A percentile compares a stretch with the other conserved stretches of the same genome.
Conservation (phyloP, 2,797 vertebrate genomes). For the Valencia hispanica region DNA sequence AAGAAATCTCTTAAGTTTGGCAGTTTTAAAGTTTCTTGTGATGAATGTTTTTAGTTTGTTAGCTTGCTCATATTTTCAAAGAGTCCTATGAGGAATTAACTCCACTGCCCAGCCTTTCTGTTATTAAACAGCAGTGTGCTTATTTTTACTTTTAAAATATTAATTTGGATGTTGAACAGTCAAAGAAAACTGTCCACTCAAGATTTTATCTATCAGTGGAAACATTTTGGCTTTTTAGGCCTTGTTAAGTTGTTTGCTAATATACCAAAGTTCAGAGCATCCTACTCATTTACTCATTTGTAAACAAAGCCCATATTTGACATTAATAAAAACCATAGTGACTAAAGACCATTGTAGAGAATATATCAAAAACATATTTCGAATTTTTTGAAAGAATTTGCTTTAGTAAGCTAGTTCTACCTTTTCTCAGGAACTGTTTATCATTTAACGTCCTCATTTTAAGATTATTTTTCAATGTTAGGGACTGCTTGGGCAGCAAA, state of each 20-base stretch:
- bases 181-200: too few relatives aligned
- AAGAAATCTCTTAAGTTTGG: slow-evolving; percentile 15
- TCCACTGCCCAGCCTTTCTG: not conserved
- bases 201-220: not conserved
- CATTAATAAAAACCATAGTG: too few relatives aligned
- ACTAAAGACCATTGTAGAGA: too few relatives aligned
- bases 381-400: too few relatives aligned
- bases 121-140: not conserved
- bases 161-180: not conserved
- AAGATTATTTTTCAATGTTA: too few relatives aligned
- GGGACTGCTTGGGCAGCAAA: too few relatives aligned
- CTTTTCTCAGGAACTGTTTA: too few relatives aligned
- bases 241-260: not conserved
- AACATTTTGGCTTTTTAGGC: not conserved
- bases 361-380: too few relatives aligned
- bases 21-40: not conserved
- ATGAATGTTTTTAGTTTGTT: not conserved
- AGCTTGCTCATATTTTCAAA: not conserved
- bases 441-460: too few relatives aligned
- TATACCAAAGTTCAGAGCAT: not conserved
- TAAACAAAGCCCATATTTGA: too few relatives aligned
- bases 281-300: too few relatives aligned
- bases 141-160: not conserved
- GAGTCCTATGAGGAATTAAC: not conserved
- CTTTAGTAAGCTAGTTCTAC: too few relatives aligned